Evolutionary conservation across 2,888 invertebrate genomes (phyloP), one percentile per base, ranked within the genome.

Genomic region (Diachrysia chrysitis): DNA sequence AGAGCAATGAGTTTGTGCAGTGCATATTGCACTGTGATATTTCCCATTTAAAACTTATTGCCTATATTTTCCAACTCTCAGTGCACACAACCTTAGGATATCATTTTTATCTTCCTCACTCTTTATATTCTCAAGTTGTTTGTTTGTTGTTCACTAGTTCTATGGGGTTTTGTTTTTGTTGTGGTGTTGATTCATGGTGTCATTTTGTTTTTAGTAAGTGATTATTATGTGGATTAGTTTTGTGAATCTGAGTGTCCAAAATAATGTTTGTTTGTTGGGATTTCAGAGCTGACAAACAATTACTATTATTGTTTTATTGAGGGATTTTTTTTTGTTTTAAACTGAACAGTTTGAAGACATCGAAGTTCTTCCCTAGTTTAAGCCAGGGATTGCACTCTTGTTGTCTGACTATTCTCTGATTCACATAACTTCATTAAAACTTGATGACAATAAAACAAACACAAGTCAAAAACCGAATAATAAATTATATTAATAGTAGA

Each of bases 111-210:
- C 25, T 12, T 16, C 23, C 55, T 42, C 17, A n/a, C 42, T 14
- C 14, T 48, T 63, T 54, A 67, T 73, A 59, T 79, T 63, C 59
- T 67, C 37, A 32, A 53, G 57, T 73, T 76, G 67, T 76, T 79
- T 79, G 69, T 72, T 21, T 25, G 17, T 60, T 61, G 57, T 42
- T 23, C 46, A 62, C 46, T 64, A 65, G 55, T 51, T 75, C 46
- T 32, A 32, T 32, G 32, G 32, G 32, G 10, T 7, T 32, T 10
- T 10, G 32, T 32, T 32, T 32, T 0, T 32, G 32, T 32, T 9
- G 61, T 42, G 5, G 42, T 42, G 16, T 42, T 42, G 42, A 42
- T 42, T 42, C n/a, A 42, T 42, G n/a, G n/a, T 14, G 37, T 37
- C 42, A n/a, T 42, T 42, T 4, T 42, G n/a, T 5, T 42, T 42